Evolutionary conservation across 2,888 invertebrate genomes (phyloP).

Genomic region (Acanthosepion esculentum): DNA sequence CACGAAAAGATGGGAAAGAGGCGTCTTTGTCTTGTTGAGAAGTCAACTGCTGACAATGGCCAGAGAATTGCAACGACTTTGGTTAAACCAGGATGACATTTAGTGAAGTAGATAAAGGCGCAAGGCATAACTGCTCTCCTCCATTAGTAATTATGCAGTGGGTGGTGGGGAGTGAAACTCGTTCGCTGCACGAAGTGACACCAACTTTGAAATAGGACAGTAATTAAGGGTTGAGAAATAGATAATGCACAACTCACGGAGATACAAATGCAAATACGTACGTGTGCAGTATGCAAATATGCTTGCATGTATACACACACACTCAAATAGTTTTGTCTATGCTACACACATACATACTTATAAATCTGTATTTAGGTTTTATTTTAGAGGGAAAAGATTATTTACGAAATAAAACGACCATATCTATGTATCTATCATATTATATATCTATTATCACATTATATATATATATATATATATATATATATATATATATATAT

Average conservation of each 20-base stretch:
- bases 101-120: not conserved
- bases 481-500: slow-evolving; percentile 13
- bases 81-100: not conserved
- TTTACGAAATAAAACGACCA: no score
- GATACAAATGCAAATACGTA: not conserved
- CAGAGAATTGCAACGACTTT: not conserved
- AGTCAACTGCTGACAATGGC: not conserved
- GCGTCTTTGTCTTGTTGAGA: not conserved
- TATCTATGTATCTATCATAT: no score
- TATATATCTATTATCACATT: not conserved
- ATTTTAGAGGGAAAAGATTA: no score
- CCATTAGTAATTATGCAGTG: not conserved
- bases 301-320: not conserved
- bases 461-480: slow-evolving; percentile 33
- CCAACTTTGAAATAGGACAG: not conserved
- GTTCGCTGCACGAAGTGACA: not conserved
- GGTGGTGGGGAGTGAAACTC: not conserved
- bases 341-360: not conserved
- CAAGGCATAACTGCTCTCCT: not conserved
- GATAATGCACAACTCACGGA: not conserved
- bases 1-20: not conserved
- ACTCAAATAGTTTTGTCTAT: not conserved
- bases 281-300: not conserved
- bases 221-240: not conserved
- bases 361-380: not conserved